Base-by-base conservation (phyloP, 2,113 vertebrate genomes). In the Puma concolor region DNA sequence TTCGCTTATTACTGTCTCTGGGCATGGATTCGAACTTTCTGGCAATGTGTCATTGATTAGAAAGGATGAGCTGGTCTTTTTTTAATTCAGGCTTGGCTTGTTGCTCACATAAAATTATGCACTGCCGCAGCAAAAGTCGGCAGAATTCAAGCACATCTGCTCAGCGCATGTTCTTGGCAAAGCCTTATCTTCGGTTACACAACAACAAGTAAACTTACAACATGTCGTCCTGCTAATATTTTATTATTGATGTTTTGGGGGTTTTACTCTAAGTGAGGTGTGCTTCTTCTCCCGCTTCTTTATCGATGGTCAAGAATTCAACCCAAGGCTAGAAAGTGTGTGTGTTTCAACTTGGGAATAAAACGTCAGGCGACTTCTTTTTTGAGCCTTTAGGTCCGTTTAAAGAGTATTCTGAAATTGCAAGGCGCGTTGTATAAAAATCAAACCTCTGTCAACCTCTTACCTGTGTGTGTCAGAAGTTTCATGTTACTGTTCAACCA, bases 121-220 rank as follows among this genome's bases (percentile, higher is more conserved):
- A 13, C 8, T 3, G 31, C 33, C 0, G 3, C 52, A 14, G 92
- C 67, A 25, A 11, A 44, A 1, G 11, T 48, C 27, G 12, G 63
- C 66, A 17, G 86, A 52, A 27, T 29, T 27, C 12, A 9, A 31
- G 10, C 13, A 16, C 80, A 31, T 71, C 74, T 90, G 74, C 38
- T 29, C 1, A 0, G 12, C 0, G 0, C 7, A 0, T 27, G 38
- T 8, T 66, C 64, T 38, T 38, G 85, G 76, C 12, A 1, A 16
- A 1, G n/a, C 17, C 86, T 95, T 13, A 13, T 33, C 87, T 36
- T 44, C n/a, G 4, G 31, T 69, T 57, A 52, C 67, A 64, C 16
- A 71, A 72, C 23, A 64, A 60, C n/a, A 33, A 76, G 81, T 19
- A 36, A 95, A 85, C 41, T 14, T 54, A 48, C 0, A 63, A 54